Percentiles rank a stretch among this genome's conserved stretches.
Conservation (phyloP, 2,797 vertebrate species). For the Neostethus bicornis region DNA sequence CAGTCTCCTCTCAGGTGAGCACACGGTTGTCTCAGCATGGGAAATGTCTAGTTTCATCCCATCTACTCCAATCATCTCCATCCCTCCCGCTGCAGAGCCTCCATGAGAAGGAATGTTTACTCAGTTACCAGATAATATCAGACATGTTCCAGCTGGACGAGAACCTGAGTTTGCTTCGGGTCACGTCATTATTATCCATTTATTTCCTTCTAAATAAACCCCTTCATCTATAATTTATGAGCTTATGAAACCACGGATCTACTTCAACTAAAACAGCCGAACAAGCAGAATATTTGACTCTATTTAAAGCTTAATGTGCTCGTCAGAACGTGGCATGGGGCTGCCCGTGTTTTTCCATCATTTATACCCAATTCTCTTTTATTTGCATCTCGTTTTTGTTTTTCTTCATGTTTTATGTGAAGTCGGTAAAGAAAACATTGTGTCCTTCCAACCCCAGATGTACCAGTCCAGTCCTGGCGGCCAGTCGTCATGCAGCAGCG, state of each 20-base stretch:
- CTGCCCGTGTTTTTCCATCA: slow-evolving; percentile 7
- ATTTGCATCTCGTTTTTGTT: background rate
- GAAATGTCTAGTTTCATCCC: slow-evolving; percentile 1
- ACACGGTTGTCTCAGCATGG: slow-evolving; percentile 9
- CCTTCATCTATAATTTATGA: slow-evolving; percentile 45
- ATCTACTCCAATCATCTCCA: no score
- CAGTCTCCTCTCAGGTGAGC: slow-evolving; percentile 97
- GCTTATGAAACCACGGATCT: slow-evolving; percentile 41
- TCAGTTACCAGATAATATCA: no score
- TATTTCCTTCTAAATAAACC: slow-evolving; percentile 67
- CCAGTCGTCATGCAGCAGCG: slow-evolving; percentile 97
- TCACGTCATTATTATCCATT: slow-evolving; percentile 61
- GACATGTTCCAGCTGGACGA: slow-evolving; percentile 72
- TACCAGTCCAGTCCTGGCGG: slow-evolving; percentile 98
- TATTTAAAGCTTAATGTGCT: slow-evolving; percentile 38
- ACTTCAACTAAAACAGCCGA: slow-evolving; percentile 58
- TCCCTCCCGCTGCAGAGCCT: background rate
- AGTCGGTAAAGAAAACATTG: slow-evolving; percentile 1
- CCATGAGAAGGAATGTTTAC: slow-evolving; percentile 18
- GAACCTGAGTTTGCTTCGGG: slow-evolving; percentile 44
- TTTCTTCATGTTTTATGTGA: slow-evolving; percentile 2
- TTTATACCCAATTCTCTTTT: slow-evolving; percentile 16
- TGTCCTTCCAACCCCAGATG: slow-evolving; percentile 79
- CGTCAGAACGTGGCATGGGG: slow-evolving; percentile 26
- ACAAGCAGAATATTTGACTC: slow-evolving; percentile 59